Evolutionary conservation across 2,797 vertebrate species (phyloP).

Genomic region (Manis pentadactyla): DNA sequence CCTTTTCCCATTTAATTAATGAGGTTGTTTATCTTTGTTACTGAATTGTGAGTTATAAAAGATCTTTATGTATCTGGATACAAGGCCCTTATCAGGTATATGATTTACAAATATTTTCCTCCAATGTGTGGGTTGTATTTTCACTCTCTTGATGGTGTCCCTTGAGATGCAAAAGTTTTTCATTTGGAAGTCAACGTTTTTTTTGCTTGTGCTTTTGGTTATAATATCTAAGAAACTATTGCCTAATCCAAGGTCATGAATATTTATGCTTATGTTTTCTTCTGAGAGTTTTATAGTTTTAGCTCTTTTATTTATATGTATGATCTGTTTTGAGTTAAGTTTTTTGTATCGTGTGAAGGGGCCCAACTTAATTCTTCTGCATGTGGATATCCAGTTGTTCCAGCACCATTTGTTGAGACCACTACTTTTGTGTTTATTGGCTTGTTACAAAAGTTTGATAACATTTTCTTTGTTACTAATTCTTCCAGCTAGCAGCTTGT

Average conservation of each 20-base stretch:
- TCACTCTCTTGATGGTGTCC: background rate
- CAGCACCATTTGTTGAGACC: background rate
- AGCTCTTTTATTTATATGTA: background rate
- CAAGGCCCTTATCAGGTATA: background rate
- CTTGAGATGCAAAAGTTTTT: background rate
- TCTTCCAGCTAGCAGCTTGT: background rate
- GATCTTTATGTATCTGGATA: background rate
- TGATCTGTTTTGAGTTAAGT: conserved; percentile 4
- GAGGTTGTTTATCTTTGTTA: background rate
- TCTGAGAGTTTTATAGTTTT: background rate
- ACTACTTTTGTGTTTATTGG: background rate
- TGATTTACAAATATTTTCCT: background rate
- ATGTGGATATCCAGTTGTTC: background rate
- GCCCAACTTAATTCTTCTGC: background rate
- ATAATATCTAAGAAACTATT: background rate
- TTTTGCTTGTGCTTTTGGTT: background rate
- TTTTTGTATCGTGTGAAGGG: background rate
- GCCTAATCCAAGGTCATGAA: background rate
- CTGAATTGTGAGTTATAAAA: background rate
- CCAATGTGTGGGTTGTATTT: background rate
- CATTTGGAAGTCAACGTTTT: background rate
- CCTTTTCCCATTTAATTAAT: conserved; percentile 12
- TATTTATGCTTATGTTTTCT: conserved; percentile 24
- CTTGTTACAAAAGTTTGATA: conserved; percentile 17
- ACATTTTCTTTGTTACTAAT: conserved; percentile 31